Conservation (phyloP, 2,888 invertebrate species). For the Amaurobius ferox region DNA sequence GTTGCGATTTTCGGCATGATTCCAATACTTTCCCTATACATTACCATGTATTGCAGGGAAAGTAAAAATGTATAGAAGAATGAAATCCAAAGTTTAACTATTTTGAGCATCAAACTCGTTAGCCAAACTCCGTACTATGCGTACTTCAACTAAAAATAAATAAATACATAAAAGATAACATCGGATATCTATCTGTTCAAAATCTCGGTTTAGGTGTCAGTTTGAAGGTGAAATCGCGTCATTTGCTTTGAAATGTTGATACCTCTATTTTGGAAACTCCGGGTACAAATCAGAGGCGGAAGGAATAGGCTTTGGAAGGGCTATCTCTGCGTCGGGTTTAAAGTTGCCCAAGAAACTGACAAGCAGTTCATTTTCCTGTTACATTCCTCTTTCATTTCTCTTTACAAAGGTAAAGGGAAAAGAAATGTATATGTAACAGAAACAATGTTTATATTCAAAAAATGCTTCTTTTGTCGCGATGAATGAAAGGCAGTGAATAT, state of each 20-base stretch:
- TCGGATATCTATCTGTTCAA: neutral
- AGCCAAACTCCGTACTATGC: no score
- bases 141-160: neutral
- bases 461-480: no score
- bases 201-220: constrained; percentile 41
- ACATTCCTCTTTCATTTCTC: neutral
- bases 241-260: constrained; percentile 65
- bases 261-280: constrained; percentile 43
- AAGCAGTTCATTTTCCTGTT: constrained; percentile 9
- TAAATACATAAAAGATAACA: constrained; percentile 16
- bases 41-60: no score
- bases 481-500: no score
- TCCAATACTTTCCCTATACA: no score
- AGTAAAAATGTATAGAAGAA: no score
- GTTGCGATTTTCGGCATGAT: no score
- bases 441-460: constrained; percentile 3
- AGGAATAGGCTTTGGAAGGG: constrained; percentile 34
- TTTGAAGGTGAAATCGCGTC: constrained; percentile 49
- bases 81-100: no score
- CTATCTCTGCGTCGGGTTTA: constrained; percentile 33
- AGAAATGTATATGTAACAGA: neutral
- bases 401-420: neutral
- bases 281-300: constrained; percentile 55
- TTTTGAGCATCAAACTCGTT: no score
- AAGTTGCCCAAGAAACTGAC: constrained; percentile 54